Evolutionary conservation across 2,888 invertebrate genomes (phyloP), one percentile per base, ranked within the genome.

Genomic region (Amblyjoppa fuscipennis): DNA sequence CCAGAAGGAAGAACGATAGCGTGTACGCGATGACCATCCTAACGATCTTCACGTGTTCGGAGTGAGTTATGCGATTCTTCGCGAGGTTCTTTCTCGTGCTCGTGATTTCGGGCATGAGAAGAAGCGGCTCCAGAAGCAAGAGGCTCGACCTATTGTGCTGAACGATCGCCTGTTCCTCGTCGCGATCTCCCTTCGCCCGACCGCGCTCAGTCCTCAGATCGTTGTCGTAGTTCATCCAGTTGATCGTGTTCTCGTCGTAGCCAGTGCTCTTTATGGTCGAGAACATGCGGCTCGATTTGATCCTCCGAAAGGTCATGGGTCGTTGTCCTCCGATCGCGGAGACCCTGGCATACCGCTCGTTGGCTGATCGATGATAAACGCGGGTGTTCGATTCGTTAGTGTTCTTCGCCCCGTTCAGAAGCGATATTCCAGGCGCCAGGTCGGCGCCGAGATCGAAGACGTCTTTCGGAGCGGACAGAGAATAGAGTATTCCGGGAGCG

Each of bases 11-110:
- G 90, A 96, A 95, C 59, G 95, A 95, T 78, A 95, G 93, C 49
- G 95, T 95, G 91, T 96, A 95, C 84, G 95, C 95, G 89, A 96
- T 95, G 90, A 96, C 94, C 87, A 95, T 94, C 91, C 94, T 94
- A 31, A 95, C 93, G 86, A 95, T 94, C 90, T 95, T 95, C 56
- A 94, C 94, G 86, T 95, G 94, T 88, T 95, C 95, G 9, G 93
- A 91, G 53, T 87, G 89, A 11, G 90, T 89, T 51, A 91, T 87
- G 45, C 88, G 88, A 85, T 91, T 90, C 79, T 90, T 92, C 89
- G 56, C 81, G 25, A 61, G 20, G 7, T 78, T 85, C 89, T 89
- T 87, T 90, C 90, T 90, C 91, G 93, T 87, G 81, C 84, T 91
- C 71, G 86, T 92, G 89, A 93, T 88, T 79, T 95, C 95, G 88